Evolutionary conservation across 2,797 vertebrate species (phyloP).

Genomic region (Denticeps clupeoides): DNA sequence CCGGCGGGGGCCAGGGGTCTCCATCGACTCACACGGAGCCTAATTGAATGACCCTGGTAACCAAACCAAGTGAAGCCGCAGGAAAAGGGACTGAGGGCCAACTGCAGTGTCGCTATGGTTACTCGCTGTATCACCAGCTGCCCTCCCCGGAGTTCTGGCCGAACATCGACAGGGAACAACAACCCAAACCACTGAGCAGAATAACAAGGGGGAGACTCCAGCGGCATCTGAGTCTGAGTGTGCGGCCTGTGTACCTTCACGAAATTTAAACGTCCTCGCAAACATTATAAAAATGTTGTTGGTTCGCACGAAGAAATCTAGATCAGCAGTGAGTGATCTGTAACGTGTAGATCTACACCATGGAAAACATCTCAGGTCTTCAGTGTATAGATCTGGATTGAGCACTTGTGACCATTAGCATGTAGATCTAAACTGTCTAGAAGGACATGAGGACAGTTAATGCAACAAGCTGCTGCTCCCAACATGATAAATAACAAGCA

Average conservation of each 20-base stretch:
- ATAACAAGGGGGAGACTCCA: neutral
- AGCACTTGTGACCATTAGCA: neutral
- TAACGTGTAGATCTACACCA: too few species aligned
- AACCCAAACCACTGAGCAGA: neutral
- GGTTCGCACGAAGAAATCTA: too few species aligned
- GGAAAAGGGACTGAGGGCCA: slow-evolving; percentile 8
- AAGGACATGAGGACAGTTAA: neutral
- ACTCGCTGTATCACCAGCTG: slow-evolving; percentile 14
- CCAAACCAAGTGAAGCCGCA: slow-evolving; percentile 26
- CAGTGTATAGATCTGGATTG: too few species aligned
- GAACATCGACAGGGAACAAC: too few species aligned
- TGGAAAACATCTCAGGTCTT: too few species aligned
- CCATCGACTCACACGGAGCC: slow-evolving; percentile 41
- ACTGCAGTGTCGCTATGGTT: slow-evolving; percentile 26
- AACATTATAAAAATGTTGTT: too few species aligned
- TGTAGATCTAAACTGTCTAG: neutral
- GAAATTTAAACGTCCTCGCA: too few species aligned
- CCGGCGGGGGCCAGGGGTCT: slow-evolving; percentile 20
- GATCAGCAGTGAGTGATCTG: too few species aligned
- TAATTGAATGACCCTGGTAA: slow-evolving; percentile 40
- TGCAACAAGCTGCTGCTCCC: slow-evolving; percentile 1
- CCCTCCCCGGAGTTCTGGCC: neutral
- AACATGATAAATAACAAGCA: slow-evolving; percentile 25
- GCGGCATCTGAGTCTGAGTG: neutral
- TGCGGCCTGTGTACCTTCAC: too few species aligned